Conservation (phyloP, 2,888 invertebrate genomes). For the Galerucella pusilla region DNA sequence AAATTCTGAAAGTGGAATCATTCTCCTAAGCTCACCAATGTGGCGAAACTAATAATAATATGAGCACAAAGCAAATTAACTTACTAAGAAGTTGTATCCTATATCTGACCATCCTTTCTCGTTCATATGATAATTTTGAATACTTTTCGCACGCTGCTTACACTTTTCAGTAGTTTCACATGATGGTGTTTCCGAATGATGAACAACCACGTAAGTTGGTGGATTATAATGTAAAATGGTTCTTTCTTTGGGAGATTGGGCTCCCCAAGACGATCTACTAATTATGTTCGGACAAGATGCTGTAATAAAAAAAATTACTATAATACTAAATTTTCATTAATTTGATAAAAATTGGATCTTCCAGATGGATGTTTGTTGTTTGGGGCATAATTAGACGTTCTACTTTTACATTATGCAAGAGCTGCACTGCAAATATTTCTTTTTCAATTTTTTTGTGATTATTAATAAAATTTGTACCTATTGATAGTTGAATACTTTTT, state of each 20-base stretch:
- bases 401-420: too few species aligned
- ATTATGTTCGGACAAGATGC: conserved; percentile 58
- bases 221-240: conserved; percentile 55
- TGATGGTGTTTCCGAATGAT: conserved; percentile 62
- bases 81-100: conserved; percentile 63
- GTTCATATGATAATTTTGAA: conserved; percentile 62
- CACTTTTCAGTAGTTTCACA: conserved; percentile 63
- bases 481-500: too few species aligned
- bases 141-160: conserved; percentile 58
- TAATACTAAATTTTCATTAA: too few species aligned
- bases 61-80: conserved; percentile 28
- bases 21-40: too few species aligned
- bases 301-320: conserved; percentile 26
- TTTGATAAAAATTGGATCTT: too few species aligned
- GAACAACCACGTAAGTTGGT: conserved; percentile 62
- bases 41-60: not conserved
- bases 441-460: too few species aligned
- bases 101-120: conserved; percentile 57
- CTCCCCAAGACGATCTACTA: conserved; percentile 64
- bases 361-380: too few species aligned
- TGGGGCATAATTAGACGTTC: too few species aligned
- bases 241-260: conserved; percentile 52
- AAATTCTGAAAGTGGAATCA: too few species aligned
- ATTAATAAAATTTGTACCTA: too few species aligned
- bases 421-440: too few species aligned